Conservation (phyloP, 2,113 vertebrate species). For the Marmota monax region DNA sequence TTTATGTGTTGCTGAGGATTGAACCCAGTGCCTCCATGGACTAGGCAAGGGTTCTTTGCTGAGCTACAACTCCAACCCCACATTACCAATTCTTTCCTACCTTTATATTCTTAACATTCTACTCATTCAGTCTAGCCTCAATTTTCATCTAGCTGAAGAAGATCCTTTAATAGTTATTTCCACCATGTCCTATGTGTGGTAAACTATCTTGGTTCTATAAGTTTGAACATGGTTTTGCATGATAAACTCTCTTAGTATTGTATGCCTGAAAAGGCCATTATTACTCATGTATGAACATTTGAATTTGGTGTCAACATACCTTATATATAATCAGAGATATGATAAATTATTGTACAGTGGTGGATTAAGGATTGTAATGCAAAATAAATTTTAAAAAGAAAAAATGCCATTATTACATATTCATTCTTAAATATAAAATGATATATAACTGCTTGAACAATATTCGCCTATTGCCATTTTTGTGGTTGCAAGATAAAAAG, state of each 20-base stretch:
- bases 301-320: no score
- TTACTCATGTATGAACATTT: neutral
- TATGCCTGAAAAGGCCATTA: neutral
- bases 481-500: neutral
- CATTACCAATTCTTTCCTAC: neutral
- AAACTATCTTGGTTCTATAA: conserved; percentile 36
- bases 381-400: no score
- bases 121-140: neutral
- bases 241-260: neutral
- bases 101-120: neutral
- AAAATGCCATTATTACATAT: neutral
- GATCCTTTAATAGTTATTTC: conserved; percentile 46
- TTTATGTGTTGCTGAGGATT: no score
- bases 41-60: no score
- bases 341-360: no score
- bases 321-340: no score
- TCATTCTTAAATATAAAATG: conserved; percentile 34
- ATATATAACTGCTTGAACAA: conserved; percentile 33
- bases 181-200: neutral
- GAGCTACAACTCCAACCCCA: no score
- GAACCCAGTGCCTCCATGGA: no score
- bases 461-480: neutral
- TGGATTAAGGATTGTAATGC: no score
- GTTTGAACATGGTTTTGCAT: neutral
- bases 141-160: neutral